Evolutionary conservation across 2,113 vertebrate genomes (phyloP).

Genomic region (Emydura subglobosa): DNA sequence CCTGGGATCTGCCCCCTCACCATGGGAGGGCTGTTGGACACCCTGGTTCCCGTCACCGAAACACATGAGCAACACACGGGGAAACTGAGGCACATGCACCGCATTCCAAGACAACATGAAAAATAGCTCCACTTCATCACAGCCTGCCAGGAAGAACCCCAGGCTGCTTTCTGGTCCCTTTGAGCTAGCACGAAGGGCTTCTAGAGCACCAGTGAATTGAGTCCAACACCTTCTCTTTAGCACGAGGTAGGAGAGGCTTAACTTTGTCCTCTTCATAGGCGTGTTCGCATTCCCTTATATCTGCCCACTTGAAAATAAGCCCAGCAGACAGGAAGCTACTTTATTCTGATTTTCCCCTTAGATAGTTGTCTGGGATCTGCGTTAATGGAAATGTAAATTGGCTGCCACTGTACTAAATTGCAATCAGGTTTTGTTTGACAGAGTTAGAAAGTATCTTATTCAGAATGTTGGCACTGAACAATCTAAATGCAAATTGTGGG

Average conservation of each 20-base stretch:
- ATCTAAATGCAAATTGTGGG: constrained; percentile 82
- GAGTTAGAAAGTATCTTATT: constrained; percentile 73
- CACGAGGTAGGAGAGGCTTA: background rate
- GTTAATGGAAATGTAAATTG: constrained; percentile 84
- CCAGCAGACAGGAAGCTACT: constrained; percentile 16
- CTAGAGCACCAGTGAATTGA: background rate
- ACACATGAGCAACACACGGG: too few relatives aligned
- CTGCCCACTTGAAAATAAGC: constrained; percentile 35
- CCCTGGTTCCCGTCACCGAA: too few relatives aligned
- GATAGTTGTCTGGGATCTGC: constrained; percentile 75
- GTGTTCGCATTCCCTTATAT: background rate
- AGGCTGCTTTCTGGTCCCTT: background rate
- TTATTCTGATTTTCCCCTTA: constrained; percentile 53
- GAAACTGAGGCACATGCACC: too few relatives aligned
- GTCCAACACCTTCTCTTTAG: background rate
- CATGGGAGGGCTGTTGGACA: too few relatives aligned
- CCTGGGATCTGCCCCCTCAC: too few relatives aligned
- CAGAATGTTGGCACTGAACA: constrained; percentile 65
- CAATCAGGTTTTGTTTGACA: constrained; percentile 83
- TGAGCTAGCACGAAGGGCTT: background rate
- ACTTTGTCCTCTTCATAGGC: background rate
- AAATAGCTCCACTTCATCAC: too few relatives aligned
- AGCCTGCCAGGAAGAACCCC: background rate
- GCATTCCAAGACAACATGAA: too few relatives aligned
- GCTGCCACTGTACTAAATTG: constrained; percentile 79